Base-by-base conservation (phyloP, 2,113 vertebrate genomes). In the Rattus rattus region DNA sequence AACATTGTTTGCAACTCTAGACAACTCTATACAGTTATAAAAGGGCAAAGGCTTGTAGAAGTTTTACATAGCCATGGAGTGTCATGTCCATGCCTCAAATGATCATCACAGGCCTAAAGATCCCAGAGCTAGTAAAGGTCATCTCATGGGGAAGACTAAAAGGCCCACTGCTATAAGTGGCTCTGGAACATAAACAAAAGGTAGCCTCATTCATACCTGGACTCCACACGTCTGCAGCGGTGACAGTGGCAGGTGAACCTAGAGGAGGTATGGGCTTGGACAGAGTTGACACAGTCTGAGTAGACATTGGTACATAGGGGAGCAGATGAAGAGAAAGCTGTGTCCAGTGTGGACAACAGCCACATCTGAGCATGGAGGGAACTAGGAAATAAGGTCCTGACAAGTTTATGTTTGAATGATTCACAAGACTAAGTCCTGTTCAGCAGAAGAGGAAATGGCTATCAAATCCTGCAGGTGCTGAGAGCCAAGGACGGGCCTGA, bases 41-140 rank as follows among this genome's bases (percentile, higher is more conserved):
- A 96, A 61, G 59, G 96, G 94, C 39, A 85, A 90, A 85, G 28
- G 6, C 92, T n/a, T 6, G 13, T 49, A 61, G 93, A 93, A 76
- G 19, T 80, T 36, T 63, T 72, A 76, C 43, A 89, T 61, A 91
- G 77, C 30, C 75, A 94, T 56, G 85, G 91, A 75, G 17, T 92
- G 22, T 93, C 75, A 30, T 65, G 28, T 63, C 54, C 9, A 20
- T 65, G 63, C 79, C 36, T 83, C 65, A 49, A 52, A 54, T n/a
- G 52, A 33, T 39, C 52, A 88, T 20, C 47, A 6, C 36, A 59
- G 36, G 52, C 47, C 52, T 88, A 43, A n/a, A 72, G 63, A 67
- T 61, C 56, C 79, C 94, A 39, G 63, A 83, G 43, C 56, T 63
- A 24, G 10, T 36, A 30, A 56, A 83, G 84, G 12, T 92, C 80